Conservation (phyloP, 1,140 invertebrate species). For the Chelonus insularis region DNA sequence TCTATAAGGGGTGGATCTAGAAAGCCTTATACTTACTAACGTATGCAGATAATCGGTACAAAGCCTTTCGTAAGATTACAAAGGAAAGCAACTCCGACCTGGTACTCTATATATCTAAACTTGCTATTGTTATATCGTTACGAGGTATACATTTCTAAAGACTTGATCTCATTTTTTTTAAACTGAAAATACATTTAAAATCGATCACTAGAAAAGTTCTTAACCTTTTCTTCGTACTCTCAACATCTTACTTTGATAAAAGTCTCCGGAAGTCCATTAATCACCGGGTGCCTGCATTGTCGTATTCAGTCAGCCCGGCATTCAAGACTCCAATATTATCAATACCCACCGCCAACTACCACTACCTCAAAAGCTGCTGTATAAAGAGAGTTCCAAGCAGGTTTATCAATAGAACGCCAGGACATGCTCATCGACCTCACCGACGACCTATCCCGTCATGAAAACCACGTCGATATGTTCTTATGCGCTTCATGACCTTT, state of each 20-base stretch:
- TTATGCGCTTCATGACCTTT: slow-evolving; percentile 23
- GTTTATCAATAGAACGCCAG: slow-evolving; percentile 43
- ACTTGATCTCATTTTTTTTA: background rate
- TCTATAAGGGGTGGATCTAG: slow-evolving; percentile 33
- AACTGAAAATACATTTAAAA: background rate
- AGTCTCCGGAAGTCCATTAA: slow-evolving; percentile 49
- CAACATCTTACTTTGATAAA: slow-evolving; percentile 44
- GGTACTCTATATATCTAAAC: slow-evolving; percentile 4
- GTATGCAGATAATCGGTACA: slow-evolving; percentile 56
- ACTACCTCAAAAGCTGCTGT: slow-evolving; percentile 29
- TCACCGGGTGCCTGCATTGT: slow-evolving; percentile 44
- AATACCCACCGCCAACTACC: slow-evolving; percentile 42
- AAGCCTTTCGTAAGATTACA: slow-evolving; percentile 53
- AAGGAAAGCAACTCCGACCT: slow-evolving; percentile 30
- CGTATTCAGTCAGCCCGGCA: slow-evolving; percentile 40
- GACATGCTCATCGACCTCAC: slow-evolving; percentile 27
- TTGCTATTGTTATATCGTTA: slow-evolving; percentile 8
- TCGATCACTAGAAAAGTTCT: slow-evolving; percentile 1
- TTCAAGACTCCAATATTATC: slow-evolving; percentile 48
- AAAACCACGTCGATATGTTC: slow-evolving; percentile 16
- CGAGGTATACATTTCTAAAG: background rate
- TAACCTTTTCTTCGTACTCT: background rate
- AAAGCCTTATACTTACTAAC: slow-evolving; percentile 44
- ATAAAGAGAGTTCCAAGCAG: slow-evolving; percentile 31
- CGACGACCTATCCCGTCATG: slow-evolving; percentile 7